Percentiles rank a stretch among this genome's conserved stretches.
phyloP scores from a whole-genome alignment of 2,888 invertebrate genomes.

The Polymixis lichenea region DNA sequence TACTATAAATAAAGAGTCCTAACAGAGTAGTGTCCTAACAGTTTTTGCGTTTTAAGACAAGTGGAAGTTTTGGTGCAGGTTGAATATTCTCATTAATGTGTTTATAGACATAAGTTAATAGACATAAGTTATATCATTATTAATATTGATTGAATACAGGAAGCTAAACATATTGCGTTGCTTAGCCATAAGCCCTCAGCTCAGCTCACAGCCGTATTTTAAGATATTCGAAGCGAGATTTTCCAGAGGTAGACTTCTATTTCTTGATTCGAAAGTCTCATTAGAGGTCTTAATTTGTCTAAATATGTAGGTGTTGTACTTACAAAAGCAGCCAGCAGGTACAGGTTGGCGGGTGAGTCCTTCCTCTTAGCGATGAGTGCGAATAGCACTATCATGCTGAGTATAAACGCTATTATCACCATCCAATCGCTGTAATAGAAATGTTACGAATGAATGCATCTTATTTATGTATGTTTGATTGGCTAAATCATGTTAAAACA shows the following conservation, averaged over 20 bases:
- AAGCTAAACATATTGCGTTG: neutral
- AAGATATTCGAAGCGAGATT: too few relatives aligned
- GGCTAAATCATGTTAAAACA: too few relatives aligned
- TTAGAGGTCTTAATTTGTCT: neutral
- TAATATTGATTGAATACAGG: neutral
- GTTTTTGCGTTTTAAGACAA: neutral
- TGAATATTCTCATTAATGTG: neutral
- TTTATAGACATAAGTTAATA: neutral
- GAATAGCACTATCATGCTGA: conserved; percentile 92
- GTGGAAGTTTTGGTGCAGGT: neutral
- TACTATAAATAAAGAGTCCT: too few relatives aligned
- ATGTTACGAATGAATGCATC: neutral
- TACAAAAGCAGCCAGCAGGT: conserved; percentile 95
- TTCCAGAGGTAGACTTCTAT: neutral
- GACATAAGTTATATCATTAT: neutral
- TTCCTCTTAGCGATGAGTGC: conserved; percentile 93
- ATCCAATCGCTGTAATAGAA: conserved; percentile 92
- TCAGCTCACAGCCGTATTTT: neutral
- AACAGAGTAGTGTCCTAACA: neutral
- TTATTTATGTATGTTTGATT: too few relatives aligned
- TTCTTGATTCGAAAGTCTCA: neutral
- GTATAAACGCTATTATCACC: conserved; percentile 91
- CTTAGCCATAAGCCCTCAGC: neutral
- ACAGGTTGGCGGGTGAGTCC: conserved; percentile 95
- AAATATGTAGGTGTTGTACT: conserved; percentile 81